Evolutionary conservation across 2,113 vertebrate species (phyloP).

Genomic region (Lontra canadensis): DNA sequence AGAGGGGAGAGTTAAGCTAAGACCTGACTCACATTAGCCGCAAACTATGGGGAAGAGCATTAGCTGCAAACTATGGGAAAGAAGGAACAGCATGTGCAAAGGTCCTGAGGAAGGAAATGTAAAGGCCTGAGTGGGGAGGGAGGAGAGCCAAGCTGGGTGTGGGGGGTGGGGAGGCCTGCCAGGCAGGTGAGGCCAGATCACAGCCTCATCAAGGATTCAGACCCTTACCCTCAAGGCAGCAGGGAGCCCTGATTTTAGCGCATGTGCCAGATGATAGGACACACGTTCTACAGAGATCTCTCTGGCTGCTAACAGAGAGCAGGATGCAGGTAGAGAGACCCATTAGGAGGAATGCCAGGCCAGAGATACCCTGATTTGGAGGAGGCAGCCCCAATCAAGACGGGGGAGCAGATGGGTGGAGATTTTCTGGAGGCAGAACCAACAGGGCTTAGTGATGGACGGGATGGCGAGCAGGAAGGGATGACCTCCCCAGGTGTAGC

Average conservation of each 20-base stretch:
- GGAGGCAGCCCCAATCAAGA: not conserved
- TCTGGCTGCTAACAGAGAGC: not conserved
- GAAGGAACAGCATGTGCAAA: not conserved
- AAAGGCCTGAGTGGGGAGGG: too few relatives aligned
- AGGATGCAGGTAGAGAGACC: not conserved
- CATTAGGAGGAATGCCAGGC: not conserved
- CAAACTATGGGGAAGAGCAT: not conserved
- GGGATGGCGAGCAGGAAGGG: rapidly evolving
- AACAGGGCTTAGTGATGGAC: not conserved
- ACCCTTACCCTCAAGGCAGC: not conserved
- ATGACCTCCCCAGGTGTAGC: not conserved
- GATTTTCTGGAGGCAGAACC: not conserved
- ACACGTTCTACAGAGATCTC: not conserved
- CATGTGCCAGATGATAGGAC: not conserved
- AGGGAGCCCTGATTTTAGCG: not conserved
- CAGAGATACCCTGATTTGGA: not conserved
- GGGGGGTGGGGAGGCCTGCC: too few relatives aligned
- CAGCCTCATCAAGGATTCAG: not conserved
- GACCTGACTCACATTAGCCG: not conserved
- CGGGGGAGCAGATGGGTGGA: rapidly evolving
- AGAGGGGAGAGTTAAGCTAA: not conserved
- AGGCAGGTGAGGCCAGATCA: not conserved
- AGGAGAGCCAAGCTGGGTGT: not conserved
- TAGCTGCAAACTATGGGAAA: not conserved
- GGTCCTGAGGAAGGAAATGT: not conserved